phyloP scores from a whole-genome alignment of 1,140 invertebrate genomes.

The Zaprionus nigranus region DNA sequence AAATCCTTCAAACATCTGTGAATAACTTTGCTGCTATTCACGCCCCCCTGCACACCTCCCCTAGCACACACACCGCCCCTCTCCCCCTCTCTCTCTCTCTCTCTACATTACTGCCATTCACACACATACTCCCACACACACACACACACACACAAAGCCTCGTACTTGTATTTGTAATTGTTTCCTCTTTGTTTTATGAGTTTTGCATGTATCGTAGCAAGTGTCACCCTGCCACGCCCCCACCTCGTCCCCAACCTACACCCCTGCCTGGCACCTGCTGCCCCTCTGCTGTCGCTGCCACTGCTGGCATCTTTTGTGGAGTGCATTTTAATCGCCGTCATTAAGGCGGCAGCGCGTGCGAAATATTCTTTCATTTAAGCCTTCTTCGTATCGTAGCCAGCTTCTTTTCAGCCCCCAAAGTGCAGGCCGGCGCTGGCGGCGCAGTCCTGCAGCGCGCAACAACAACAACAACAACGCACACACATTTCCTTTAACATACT shows the following conservation, averaged over 20 bases:
- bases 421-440: background rate
- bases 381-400: slow-evolving; percentile 25
- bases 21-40: slow-evolving; percentile 31
- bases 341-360: slow-evolving; percentile 68
- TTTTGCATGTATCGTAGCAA: slow-evolving; percentile 67
- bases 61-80: slow-evolving; percentile 9
- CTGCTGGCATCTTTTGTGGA: slow-evolving; percentile 34
- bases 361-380: slow-evolving; percentile 63
- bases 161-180: slow-evolving; percentile 66
- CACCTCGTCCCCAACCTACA: slow-evolving; percentile 4
- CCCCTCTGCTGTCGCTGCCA: background rate
- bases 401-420: background rate
- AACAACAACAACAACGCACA: background rate
- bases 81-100: background rate
- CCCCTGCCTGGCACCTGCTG: slow-evolving; percentile 40
- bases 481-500: no score
- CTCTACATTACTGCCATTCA: slow-evolving; percentile 21
- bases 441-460: background rate
- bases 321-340: slow-evolving; percentile 77
- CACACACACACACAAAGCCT: background rate
- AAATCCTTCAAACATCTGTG: slow-evolving; percentile 81
- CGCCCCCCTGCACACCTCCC: background rate
- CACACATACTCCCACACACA: slow-evolving; percentile 6
- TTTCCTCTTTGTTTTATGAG: slow-evolving; percentile 77
- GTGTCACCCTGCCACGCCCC: slow-evolving; percentile 51